Evolutionary conservation across 2,888 invertebrate genomes (phyloP), one percentile per base, ranked within the genome.

Genomic region (Notodonta ziczac): DNA sequence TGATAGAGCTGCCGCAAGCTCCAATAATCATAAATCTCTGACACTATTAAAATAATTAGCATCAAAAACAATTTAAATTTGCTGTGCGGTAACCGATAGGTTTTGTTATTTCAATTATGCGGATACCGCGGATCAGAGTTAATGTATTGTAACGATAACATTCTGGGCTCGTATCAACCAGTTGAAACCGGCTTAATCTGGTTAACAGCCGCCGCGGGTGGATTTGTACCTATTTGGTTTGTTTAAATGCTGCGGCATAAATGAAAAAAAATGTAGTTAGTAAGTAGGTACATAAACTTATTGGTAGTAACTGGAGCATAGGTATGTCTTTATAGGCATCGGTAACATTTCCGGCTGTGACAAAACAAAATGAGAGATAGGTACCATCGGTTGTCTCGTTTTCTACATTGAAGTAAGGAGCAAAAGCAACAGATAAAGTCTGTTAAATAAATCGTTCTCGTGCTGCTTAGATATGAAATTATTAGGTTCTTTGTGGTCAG

Each of bases 41-140:
- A 46, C 46, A 46, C 46, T 46, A 46, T 46, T 46, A 13, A 46
- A 46, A 46, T 46, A 46, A 46, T 46, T 46, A n/a, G 13, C 46
- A 46, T 46, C 46, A 46, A n/a, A 46, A 46, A 46, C 60, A 55
- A 61, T 57, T 61, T 57, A 56, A 61, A 61, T 61, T 57, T 57
- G 57, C 57, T 14, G 14, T 46, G 24, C 60, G 24, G 44, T 52
- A 52, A 61, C 57, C 16, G 16, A 50, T 16, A 24, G 24, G 24
- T 24, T 10, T 50, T 50, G 50, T 50, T 16, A 50, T 50, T 50
- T 50, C 50, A 50, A 50, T 50, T 50, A 50, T 50, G 16, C 50
- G 50, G 50, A 16, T 16, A 50, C 50, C 50, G 50, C 16, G 50
- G 16, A 13, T n/a, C 46, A 10, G 46, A 46, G 16, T 14, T 50